Evolutionary conservation across 2,797 vertebrate genomes (phyloP), one percentile per base, ranked within the genome.

Genomic region (Telmatherina bonti): DNA sequence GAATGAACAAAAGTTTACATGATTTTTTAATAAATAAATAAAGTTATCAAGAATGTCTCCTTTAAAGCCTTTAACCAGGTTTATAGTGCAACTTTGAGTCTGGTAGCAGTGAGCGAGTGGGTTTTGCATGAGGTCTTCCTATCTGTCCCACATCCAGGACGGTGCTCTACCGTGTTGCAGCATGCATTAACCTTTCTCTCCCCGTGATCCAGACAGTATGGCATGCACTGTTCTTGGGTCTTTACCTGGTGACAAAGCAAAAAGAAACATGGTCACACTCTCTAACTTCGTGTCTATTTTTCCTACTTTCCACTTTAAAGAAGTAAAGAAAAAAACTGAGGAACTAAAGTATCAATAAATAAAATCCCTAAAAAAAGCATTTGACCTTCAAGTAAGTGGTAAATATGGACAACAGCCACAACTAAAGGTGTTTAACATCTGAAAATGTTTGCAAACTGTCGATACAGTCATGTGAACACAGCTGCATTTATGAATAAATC

Each of bases 201-300:
- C 33, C 7, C 10, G 65, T 74, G 27, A 0, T 77, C 67, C 69
- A 70, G 43, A 26, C 18, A 5, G 58, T 67, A 11, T 54, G 67
- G 70, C 72, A 38, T 76, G 79, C 82, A 62, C 45, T 11, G 54
- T 29, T 22, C 62, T 7, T 41, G 33, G 54, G 36, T 60, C 36
- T 72, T 73, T 70, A 87, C 60, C 90, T 91, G 83, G 27, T 27
- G 77, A 69, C 58, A 38, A 66, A 76, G 68, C 57, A 85, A 8
- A 86, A 41, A 83, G 13, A 60, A 26, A 72, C 43, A 0, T 15
- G 3, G 55, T 54, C 20, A 12, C 29, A 13, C 36, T 38, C 36
- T 15, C 36, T 5, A 38, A 12, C 36, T 38, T 38, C 3, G 3
- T 38, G 36, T n/a, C 9, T 11, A 49, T 49, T 22, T 49, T 24